Percentiles rank a stretch among this genome's conserved stretches.
These are phyloP conservation scores for Drosophila nikananu DNA, from an alignment of 1,140 invertebrate genomes.

Conservation along the genomic window DNA sequence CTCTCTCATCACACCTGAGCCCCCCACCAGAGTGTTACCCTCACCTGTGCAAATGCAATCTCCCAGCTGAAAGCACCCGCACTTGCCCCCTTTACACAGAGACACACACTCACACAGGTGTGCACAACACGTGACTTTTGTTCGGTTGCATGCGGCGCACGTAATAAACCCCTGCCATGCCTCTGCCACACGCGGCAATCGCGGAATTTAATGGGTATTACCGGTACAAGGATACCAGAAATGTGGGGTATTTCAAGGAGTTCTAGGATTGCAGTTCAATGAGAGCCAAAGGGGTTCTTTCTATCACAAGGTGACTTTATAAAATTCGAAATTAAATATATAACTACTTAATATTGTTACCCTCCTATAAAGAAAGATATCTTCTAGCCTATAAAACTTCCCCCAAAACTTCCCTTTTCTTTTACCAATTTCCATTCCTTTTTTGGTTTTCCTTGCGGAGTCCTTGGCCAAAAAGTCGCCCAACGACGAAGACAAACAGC, in stretches of 20 bases:
- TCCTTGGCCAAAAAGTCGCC: slow-evolving; percentile 77
- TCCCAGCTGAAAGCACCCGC: slow-evolving; percentile 24
- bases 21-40: slow-evolving; percentile 2
- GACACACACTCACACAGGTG: slow-evolving; percentile 21
- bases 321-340: background rate
- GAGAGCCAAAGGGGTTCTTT: too few species aligned
- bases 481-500: slow-evolving; percentile 77
- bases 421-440: slow-evolving; percentile 9
- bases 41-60: slow-evolving; percentile 44
- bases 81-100: background rate
- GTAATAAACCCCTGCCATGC: slow-evolving; percentile 67
- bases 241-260: too few species aligned
- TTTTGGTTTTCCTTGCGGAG: slow-evolving; percentile 13
- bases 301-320: too few species aligned
- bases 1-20: background rate
- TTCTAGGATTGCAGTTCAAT: background rate
- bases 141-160: slow-evolving; percentile 75
- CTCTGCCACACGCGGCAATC: slow-evolving; percentile 15
- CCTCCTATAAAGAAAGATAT: background rate
- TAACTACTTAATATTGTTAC: background rate
- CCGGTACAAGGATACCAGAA: slow-evolving; percentile 8
- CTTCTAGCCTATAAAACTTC: background rate
- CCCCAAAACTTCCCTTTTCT: background rate
- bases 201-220: slow-evolving; percentile 24
- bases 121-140: slow-evolving; percentile 77